Conservation (phyloP, 2,797 vertebrate genomes). For the Myripristis jacobus region DNA sequence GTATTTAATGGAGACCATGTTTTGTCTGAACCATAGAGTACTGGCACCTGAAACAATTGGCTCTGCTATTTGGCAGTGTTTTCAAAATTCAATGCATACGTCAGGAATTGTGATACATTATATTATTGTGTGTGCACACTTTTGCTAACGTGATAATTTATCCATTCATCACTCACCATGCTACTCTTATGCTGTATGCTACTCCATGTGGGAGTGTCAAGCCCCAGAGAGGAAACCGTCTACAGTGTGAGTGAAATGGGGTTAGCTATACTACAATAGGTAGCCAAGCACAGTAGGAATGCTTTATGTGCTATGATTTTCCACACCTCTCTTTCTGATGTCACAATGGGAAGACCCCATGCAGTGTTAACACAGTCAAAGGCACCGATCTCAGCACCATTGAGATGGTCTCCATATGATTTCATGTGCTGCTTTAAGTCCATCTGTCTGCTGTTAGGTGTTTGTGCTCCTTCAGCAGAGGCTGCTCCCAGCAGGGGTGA, state of each 20-base stretch:
- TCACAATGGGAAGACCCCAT: constrained; percentile 32
- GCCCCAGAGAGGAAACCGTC: neutral
- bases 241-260: constrained; percentile 13
- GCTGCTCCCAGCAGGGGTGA: constrained; percentile 62
- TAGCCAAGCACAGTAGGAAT: neutral
- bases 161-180: neutral
- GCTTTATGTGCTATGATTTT: constrained; percentile 36
- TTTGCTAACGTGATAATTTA: neutral
- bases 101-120: neutral
- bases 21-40: neutral
- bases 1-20: constrained; percentile 15
- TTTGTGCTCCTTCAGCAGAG: constrained; percentile 46
- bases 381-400: constrained; percentile 45
- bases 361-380: constrained; percentile 28
- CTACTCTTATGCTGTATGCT: neutral
- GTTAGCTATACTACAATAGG: neutral
- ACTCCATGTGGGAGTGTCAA: neutral
- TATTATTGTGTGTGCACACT: neutral
- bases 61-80: neutral
- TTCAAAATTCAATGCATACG: neutral
- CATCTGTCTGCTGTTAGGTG: constrained; percentile 61
- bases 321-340: constrained; percentile 27
- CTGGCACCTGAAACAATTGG: neutral
- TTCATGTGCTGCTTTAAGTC: constrained; percentile 53
- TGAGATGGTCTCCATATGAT: constrained; percentile 56